Evolutionary conservation across 2,113 vertebrate species (phyloP).

Genomic region (Heliornis fulica): DNA sequence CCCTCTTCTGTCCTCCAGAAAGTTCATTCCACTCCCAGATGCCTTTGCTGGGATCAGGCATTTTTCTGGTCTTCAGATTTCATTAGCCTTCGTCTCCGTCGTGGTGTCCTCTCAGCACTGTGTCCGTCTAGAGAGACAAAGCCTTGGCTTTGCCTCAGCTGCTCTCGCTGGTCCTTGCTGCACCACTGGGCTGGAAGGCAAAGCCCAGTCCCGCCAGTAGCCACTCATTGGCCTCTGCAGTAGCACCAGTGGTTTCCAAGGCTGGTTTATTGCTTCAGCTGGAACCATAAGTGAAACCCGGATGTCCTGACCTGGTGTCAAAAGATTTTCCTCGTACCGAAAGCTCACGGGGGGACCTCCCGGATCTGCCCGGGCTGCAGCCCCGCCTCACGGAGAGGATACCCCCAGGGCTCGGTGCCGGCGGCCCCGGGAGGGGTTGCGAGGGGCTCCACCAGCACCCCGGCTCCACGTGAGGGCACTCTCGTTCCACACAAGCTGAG

Average conservation of each 20-base stretch:
- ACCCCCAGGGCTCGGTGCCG: neutral
- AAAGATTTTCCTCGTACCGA: rapidly evolving
- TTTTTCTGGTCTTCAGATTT: neutral
- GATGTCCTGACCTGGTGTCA: rapidly evolving
- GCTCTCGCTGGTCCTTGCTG: neutral
- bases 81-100: neutral
- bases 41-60: neutral
- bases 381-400: neutral
- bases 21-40: neutral
- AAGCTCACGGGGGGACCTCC: too few relatives aligned
- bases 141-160: neutral
- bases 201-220: rapidly evolving
- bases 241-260: neutral
- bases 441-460: neutral
- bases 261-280: rapidly evolving
- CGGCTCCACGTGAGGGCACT: constrained; percentile 72
- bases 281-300: rapidly evolving
- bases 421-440: too few relatives aligned
- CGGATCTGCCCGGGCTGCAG: too few relatives aligned
- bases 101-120: neutral
- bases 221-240: too few relatives aligned
- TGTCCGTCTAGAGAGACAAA: rapidly evolving
- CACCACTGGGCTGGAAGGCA: rapidly evolving
- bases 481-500: constrained; percentile 10
- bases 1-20: neutral